Evolutionary conservation across 1,140 invertebrate species (phyloP).

Genomic region (Apocrypta bakeri): DNA sequence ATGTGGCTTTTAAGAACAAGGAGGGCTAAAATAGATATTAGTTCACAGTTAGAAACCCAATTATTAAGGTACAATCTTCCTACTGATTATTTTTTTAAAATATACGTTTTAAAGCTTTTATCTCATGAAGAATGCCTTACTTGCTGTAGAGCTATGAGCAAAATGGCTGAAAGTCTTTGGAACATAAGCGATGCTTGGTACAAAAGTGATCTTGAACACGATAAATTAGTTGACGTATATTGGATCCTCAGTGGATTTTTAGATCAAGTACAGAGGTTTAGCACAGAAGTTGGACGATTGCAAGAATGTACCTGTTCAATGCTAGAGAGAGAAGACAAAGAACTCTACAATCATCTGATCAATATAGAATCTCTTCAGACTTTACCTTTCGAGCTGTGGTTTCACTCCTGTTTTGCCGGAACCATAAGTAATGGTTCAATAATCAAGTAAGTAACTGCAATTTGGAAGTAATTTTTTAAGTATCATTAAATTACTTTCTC

Average conservation of each 20-base stretch:
- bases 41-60: constrained; percentile 70
- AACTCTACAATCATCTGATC: constrained; percentile 79
- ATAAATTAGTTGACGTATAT: constrained; percentile 80
- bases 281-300: constrained; percentile 78
- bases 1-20: constrained; percentile 86
- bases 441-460: constrained; percentile 78
- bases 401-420: constrained; percentile 86
- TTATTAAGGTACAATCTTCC: constrained; percentile 64
- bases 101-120: not conserved
- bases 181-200: constrained; percentile 82
- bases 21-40: constrained; percentile 78
- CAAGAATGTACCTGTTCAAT: constrained; percentile 80
- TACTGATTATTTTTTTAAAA: constrained; percentile 28
- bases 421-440: constrained; percentile 85
- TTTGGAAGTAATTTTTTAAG: not conserved
- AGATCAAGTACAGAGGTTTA: constrained; percentile 79
- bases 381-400: constrained; percentile 84
- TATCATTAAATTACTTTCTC: constrained; percentile 36
- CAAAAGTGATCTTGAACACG: constrained; percentile 73
- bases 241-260: constrained; percentile 86
- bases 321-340: constrained; percentile 83
- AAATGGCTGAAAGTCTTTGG: constrained; percentile 81
- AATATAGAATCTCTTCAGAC: constrained; percentile 76
- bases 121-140: constrained; percentile 22
- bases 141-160: constrained; percentile 75